phyloP scores from a whole-genome alignment of 1,140 invertebrate genomes.

The Aphelinus atriplicis region DNA sequence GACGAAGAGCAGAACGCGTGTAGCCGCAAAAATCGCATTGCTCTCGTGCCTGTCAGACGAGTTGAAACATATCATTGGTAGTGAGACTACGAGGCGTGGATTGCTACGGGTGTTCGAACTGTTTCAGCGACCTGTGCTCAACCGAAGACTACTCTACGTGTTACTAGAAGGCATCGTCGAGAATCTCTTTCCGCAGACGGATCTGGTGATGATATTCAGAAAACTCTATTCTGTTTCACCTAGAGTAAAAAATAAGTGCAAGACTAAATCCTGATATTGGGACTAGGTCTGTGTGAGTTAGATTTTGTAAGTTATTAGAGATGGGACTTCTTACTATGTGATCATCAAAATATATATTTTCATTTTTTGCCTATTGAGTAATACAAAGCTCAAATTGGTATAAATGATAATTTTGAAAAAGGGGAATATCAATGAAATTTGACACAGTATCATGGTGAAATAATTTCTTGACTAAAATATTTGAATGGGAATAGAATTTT shows the following conservation, averaged over 20 bases:
- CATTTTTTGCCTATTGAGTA: too few species aligned
- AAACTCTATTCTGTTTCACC: constrained; percentile 73
- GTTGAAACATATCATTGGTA: constrained; percentile 89
- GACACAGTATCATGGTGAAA: too few species aligned
- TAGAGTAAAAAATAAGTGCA: constrained; percentile 56
- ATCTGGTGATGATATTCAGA: constrained; percentile 72
- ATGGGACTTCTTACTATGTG: too few species aligned
- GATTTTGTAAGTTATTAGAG: too few species aligned
- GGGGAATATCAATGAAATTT: too few species aligned
- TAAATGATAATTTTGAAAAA: too few species aligned
- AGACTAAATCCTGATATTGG: constrained; percentile 52
- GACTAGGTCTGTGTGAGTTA: constrained; percentile 1
- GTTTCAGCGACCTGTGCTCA: constrained; percentile 86
- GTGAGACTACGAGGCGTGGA: constrained; percentile 88
- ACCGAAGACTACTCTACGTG: constrained; percentile 87
- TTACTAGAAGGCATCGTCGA: constrained; percentile 83
- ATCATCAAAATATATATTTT: too few species aligned
- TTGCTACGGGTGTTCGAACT: constrained; percentile 88
- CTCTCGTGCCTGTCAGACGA: constrained; percentile 84
- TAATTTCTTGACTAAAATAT: too few species aligned
- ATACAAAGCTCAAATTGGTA: too few species aligned
- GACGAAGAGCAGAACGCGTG: constrained; percentile 81
- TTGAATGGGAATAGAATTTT: too few species aligned
- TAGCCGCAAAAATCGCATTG: constrained; percentile 87
- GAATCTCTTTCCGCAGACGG: constrained; percentile 80